phyloP scores from a whole-genome alignment of 1,140 invertebrate genomes.

The Eulimnadia texana region DNA sequence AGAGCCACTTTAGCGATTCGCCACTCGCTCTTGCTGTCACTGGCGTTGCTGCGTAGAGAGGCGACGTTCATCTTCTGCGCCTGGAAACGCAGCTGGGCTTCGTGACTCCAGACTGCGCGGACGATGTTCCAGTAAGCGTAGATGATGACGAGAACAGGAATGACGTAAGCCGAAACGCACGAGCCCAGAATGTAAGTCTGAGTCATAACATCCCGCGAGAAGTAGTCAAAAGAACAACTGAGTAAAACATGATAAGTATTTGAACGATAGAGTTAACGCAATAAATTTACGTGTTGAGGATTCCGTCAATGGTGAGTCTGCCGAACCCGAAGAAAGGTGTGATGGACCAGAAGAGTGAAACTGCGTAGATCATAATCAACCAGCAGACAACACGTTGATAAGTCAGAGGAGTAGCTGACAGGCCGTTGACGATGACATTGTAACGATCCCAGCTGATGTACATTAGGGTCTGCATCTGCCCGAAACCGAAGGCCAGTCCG shows the following conservation, averaged over 20 bases:
- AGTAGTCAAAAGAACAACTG: neutral
- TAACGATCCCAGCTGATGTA: slow-evolving; percentile 26
- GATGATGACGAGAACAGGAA: slow-evolving; percentile 29
- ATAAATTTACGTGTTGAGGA: slow-evolving; percentile 17
- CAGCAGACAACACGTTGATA: slow-evolving; percentile 19
- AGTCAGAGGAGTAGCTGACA: slow-evolving; percentile 24
- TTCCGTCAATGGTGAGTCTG: slow-evolving; percentile 23
- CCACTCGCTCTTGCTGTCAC: slow-evolving; percentile 29
- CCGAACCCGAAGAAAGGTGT: slow-evolving; percentile 26
- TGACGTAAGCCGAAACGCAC: slow-evolving; percentile 21
- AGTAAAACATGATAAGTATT: neutral
- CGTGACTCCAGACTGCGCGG: slow-evolving; percentile 34
- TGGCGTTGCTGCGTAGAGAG: slow-evolving; percentile 31
- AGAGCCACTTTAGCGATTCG: slow-evolving; percentile 34
- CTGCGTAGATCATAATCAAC: slow-evolving; percentile 22
- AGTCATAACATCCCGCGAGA: slow-evolving; percentile 45
- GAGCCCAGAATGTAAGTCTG: slow-evolving; percentile 36
- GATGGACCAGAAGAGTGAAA: slow-evolving; percentile 21
- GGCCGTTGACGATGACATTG: slow-evolving; percentile 27
- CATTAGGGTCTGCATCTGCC: slow-evolving; percentile 23
- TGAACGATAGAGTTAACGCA: neutral
- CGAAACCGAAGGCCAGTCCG: slow-evolving; percentile 23
- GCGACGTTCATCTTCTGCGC: slow-evolving; percentile 29
- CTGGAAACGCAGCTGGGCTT: slow-evolving; percentile 29
- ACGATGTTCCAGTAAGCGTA: slow-evolving; percentile 31